Conservation (phyloP, 2,888 invertebrate genomes). For the Vesta saturnalis region DNA sequence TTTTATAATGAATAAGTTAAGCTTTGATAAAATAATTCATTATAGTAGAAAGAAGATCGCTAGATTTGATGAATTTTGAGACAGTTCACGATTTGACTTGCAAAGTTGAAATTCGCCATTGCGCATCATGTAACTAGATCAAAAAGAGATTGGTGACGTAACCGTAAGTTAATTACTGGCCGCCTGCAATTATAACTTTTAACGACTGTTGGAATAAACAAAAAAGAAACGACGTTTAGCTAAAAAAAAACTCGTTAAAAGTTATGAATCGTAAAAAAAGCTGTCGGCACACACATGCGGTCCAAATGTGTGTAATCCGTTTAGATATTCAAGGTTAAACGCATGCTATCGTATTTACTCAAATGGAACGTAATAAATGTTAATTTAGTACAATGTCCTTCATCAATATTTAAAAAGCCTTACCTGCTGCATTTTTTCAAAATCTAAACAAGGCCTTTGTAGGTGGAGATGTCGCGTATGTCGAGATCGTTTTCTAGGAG, state of each 20-base stretch:
- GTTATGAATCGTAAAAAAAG: no score
- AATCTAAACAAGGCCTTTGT: conserved; percentile 91
- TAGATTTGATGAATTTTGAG: no score
- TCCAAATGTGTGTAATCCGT: conserved; percentile 8
- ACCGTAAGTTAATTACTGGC: no score
- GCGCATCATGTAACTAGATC: not conserved
- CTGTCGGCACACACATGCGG: not conserved
- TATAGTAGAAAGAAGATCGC: no score
- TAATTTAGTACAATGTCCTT: conserved; percentile 8
- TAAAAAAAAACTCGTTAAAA: no score
- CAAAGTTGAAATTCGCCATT: not conserved
- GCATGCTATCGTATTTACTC: conserved; percentile 3
- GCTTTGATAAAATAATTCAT: no score
- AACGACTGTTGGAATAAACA: no score
- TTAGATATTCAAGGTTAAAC: conserved; percentile 8
- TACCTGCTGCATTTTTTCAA: conserved; percentile 98
- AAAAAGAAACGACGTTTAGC: no score
- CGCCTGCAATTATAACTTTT: no score
- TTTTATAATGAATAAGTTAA: no score
- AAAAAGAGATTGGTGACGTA: no score
- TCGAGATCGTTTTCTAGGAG: conserved; percentile 70
- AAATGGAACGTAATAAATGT: conserved; percentile 1
- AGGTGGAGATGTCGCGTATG: conserved; percentile 71
- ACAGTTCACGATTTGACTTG: no score
- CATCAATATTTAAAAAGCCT: conserved; percentile 48